A percentile compares a stretch with the other conserved stretches of the same genome.
Conservation (phyloP, 2,797 vertebrate species). For the Erpetoichthys calabaricus region DNA sequence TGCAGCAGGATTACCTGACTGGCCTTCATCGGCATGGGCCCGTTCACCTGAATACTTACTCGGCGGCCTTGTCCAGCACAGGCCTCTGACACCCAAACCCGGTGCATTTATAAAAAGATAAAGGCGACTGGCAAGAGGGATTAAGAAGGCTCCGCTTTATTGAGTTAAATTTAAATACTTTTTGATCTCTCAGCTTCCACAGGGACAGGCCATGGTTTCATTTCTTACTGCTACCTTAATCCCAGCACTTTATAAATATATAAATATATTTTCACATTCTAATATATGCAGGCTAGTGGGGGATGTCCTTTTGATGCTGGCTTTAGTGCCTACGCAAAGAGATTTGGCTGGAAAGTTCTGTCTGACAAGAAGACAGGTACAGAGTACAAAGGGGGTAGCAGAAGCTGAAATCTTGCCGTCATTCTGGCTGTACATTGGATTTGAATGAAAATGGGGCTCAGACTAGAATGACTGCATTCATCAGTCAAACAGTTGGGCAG, state of each 20-base stretch:
- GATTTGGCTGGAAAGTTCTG: conserved; percentile 9
- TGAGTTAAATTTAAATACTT: conserved; percentile 56
- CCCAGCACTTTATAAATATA: conserved; percentile 36
- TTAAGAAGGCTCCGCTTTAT: conserved; percentile 43
- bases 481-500: too few species aligned
- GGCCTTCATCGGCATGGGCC: conserved; percentile 16
- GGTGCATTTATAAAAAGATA: conserved; percentile 49
- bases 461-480: too few species aligned
- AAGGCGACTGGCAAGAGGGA: conserved; percentile 31
- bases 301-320: conserved; percentile 39
- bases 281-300: conserved; percentile 40
- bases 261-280: conserved; percentile 34
- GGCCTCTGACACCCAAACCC: conserved; percentile 20
- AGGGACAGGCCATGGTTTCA: conserved; percentile 29
- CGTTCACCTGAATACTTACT: background rate
- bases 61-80: conserved; percentile 36
- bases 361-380: too few species aligned
- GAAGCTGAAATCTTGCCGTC: too few species aligned
- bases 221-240: conserved; percentile 25
- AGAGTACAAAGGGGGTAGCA: too few species aligned
- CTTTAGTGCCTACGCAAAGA: conserved; percentile 36
- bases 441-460: too few species aligned
- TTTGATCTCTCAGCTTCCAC: conserved; percentile 42
- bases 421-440: too few species aligned
- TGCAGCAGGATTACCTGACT: conserved; percentile 53